Evolutionary conservation across 2,888 invertebrate genomes (phyloP).

Genomic region (Leucoma salicis): DNA sequence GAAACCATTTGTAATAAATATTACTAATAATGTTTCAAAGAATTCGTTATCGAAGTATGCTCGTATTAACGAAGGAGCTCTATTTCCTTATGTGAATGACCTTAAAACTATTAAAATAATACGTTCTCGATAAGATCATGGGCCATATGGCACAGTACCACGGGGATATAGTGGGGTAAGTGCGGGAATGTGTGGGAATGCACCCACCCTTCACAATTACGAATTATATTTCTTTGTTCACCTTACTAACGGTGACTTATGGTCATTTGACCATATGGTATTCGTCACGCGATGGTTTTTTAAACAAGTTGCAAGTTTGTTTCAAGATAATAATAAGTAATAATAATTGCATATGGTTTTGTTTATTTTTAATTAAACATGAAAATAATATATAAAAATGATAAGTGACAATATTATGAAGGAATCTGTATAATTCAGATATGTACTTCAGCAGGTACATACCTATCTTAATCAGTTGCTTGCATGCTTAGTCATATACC

Average conservation of each 20-base stretch:
- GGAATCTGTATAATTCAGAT: too few relatives aligned
- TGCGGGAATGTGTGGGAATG: slow-evolving; percentile 75
- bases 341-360: neutral
- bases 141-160: slow-evolving; percentile 49
- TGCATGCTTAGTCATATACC: too few relatives aligned
- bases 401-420: too few relatives aligned
- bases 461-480: too few relatives aligned
- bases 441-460: too few relatives aligned
- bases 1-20: neutral
- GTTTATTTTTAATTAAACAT: neutral
- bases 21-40: slow-evolving; percentile 1
- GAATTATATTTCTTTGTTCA: slow-evolving; percentile 58
- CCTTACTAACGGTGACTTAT: slow-evolving; percentile 72
- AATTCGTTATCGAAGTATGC: slow-evolving; percentile 5
- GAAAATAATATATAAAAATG: too few relatives aligned
- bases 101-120: slow-evolving; percentile 41
- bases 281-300: slow-evolving; percentile 42
- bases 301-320: slow-evolving; percentile 12
- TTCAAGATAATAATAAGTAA: slow-evolving; percentile 15
- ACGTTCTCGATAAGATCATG: slow-evolving; percentile 48
- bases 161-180: slow-evolving; percentile 30
- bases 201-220: slow-evolving; percentile 62
- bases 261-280: slow-evolving; percentile 65
- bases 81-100: slow-evolving; percentile 23
- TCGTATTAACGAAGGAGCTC: slow-evolving; percentile 7